These are phyloP conservation scores for Andrena trimmerana DNA, from an alignment of 2,888 invertebrate genomes.

Conservation along the genomic window DNA sequence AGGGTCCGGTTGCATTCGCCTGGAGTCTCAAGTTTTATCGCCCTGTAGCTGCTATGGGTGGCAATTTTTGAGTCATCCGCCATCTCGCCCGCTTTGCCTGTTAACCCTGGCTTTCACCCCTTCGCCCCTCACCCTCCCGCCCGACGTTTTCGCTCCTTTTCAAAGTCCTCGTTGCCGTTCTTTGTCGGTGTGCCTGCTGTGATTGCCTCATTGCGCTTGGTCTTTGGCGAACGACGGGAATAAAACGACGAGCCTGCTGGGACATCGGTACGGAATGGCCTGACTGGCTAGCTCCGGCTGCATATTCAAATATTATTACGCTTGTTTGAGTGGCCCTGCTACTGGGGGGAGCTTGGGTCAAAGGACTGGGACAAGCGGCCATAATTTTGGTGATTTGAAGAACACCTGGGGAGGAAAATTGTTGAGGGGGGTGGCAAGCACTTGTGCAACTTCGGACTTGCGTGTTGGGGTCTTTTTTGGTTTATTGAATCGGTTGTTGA, in stretches of 20 bases:
- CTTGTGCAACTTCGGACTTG: background rate
- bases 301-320: background rate
- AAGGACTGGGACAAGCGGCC: background rate
- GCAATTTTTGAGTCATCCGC: conserved; percentile 76
- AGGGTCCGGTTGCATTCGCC: conserved; percentile 74
- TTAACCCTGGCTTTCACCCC: conserved; percentile 30
- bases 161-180: conserved; percentile 10
- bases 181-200: conserved; percentile 37
- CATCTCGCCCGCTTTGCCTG: conserved; percentile 58
- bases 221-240: conserved; percentile 5
- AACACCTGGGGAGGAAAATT: background rate
- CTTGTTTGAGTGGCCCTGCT: background rate
- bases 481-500: too few species aligned
- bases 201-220: conserved; percentile 34
- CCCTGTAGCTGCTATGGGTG: conserved; percentile 65
- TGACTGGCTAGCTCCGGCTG: conserved; percentile 14
- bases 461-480: too few species aligned
- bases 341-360: background rate
- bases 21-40: conserved; percentile 75
- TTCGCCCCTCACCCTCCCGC: conserved; percentile 20
- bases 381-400: background rate
- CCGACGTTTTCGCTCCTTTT: background rate
- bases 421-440: background rate
- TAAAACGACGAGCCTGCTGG: background rate
- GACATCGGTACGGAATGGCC: conserved; percentile 13